Conservation (phyloP, 2,113 vertebrate genomes). For the Phaethon lepturus region DNA sequence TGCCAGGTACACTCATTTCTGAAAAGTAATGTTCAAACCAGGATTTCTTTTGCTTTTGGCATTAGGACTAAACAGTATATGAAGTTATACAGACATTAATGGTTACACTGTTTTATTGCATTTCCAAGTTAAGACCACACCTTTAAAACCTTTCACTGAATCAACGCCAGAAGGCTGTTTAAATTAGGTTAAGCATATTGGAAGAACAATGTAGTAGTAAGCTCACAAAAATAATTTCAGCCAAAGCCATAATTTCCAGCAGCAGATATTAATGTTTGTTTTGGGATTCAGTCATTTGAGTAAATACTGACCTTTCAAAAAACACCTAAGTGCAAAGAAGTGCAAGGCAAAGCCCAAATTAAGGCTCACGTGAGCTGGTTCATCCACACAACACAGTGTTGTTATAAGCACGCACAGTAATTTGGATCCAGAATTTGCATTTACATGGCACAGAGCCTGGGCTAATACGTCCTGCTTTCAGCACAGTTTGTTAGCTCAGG, state of each 20-base stretch:
- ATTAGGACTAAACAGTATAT: neutral
- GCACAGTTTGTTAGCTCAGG: neutral
- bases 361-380: neutral
- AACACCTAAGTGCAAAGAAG: neutral
- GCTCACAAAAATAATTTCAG: neutral
- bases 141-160: neutral
- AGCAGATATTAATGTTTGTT: constrained; percentile 18
- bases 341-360: neutral
- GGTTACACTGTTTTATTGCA: neutral
- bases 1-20: neutral
- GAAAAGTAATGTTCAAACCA: constrained; percentile 12
- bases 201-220: neutral
- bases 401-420: neutral
- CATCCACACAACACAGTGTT: neutral
- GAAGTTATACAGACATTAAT: neutral
- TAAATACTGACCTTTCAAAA: neutral
- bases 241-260: neutral
- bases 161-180: neutral
- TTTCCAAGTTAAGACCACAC: constrained; percentile 11
- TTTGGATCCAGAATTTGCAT: neutral
- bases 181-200: neutral
- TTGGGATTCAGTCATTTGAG: neutral
- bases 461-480: neutral
- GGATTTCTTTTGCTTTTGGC: constrained; percentile 15
- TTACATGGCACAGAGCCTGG: neutral